Evolutionary conservation across 2,113 vertebrate genomes (phyloP).

Genomic region (Pao palembangensis): DNA sequence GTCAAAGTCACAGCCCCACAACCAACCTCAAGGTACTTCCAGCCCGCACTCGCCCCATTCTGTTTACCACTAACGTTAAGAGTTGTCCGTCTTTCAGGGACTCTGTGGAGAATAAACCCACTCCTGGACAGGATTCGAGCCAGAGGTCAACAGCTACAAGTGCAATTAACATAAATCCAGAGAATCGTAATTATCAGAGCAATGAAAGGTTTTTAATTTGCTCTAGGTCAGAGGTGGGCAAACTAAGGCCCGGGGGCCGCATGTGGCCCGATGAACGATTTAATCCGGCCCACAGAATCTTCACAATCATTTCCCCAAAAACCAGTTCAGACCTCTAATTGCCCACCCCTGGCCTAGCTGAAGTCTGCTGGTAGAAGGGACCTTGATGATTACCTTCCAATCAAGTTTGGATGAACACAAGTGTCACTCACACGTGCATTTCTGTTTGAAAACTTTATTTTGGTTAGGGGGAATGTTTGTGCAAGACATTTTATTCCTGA

Average conservation of each 20-base stretch:
- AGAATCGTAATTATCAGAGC: too few species aligned
- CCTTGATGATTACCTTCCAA: too few species aligned
- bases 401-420: neutral
- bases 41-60: neutral
- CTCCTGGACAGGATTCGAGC: constrained; percentile 7
- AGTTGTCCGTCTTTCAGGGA: constrained; percentile 1
- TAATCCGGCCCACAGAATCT: too few species aligned
- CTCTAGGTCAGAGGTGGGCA: too few species aligned
- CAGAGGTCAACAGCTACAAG: neutral
- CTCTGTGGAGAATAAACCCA: neutral
- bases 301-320: too few species aligned
- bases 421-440: neutral
- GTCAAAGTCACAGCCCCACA: neutral
- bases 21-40: neutral
- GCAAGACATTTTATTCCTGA: constrained; percentile 77
- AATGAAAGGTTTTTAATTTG: too few species aligned
- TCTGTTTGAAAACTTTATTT: constrained; percentile 77
- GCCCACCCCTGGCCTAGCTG: too few species aligned
- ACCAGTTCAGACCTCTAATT: too few species aligned
- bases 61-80: neutral
- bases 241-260: too few species aligned
- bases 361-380: too few species aligned
- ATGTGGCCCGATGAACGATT: too few species aligned
- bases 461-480: constrained; percentile 80
- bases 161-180: neutral